A percentile compares a stretch with the other conserved stretches of the same genome.
Evolutionary conservation across 2,888 invertebrate genomes (phyloP).

Genomic region (Neria commutata): DNA sequence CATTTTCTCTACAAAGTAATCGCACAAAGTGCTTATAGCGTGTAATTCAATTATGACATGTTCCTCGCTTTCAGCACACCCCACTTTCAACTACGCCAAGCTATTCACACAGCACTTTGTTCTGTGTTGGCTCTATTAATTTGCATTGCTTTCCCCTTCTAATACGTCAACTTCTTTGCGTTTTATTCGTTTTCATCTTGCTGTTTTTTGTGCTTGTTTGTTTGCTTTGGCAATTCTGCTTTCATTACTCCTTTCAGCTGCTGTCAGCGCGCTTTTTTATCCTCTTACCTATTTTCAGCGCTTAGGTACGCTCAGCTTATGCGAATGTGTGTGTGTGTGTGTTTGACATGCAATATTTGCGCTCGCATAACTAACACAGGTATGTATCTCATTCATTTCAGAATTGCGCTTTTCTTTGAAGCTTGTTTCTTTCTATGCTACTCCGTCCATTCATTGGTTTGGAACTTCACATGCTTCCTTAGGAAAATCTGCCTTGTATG

Average conservation of each 20-base stretch:
- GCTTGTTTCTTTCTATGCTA: background rate
- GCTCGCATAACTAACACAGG: background rate
- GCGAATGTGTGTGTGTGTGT: background rate
- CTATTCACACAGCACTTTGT: too few species aligned
- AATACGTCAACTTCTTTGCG: too few species aligned
- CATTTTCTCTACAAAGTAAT: background rate
- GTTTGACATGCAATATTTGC: background rate
- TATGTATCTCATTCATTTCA: background rate
- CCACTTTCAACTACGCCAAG: background rate
- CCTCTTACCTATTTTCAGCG: background rate
- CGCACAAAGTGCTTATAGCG: constrained; percentile 10
- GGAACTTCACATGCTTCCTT: too few species aligned
- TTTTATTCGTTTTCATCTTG: background rate
- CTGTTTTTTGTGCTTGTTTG: background rate
- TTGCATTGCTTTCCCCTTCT: background rate
- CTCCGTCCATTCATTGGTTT: too few species aligned
- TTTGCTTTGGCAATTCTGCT: background rate
- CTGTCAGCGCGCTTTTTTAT: background rate
- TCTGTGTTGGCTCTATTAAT: background rate
- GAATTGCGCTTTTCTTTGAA: background rate
- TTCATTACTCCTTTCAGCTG: background rate
- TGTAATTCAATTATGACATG: constrained; percentile 52
- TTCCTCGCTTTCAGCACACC: constrained; percentile 19
- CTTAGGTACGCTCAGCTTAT: background rate
- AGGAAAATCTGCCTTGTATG: too few species aligned